Conservation (phyloP, 2,888 invertebrate species). For the Arctia plantaginis region DNA sequence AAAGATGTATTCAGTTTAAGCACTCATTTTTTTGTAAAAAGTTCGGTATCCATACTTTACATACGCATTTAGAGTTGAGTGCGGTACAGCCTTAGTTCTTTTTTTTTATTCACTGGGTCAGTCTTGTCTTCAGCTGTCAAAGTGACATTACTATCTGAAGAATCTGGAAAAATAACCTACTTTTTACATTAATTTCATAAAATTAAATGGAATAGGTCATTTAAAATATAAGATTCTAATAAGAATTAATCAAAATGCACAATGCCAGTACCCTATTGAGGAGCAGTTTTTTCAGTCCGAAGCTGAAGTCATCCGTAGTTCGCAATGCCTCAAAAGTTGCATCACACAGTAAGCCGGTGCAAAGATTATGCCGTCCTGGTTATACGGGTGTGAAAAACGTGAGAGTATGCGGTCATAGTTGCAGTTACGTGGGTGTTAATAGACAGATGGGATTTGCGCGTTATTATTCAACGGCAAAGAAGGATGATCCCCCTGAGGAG, state of each 20-base stretch:
- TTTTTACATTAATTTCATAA: constrained; percentile 33
- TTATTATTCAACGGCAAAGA: constrained; percentile 72
- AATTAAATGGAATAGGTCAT: constrained; percentile 63
- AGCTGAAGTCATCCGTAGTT: constrained; percentile 67
- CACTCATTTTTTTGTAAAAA: too few relatives aligned
- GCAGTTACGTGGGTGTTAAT: constrained; percentile 44
- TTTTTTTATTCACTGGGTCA: background rate
- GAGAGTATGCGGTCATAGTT: constrained; percentile 62
- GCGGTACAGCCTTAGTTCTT: too few relatives aligned
- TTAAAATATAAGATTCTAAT: constrained; percentile 32
- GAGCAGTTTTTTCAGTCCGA: constrained; percentile 70
- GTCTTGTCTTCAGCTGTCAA: background rate
- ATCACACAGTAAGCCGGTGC: constrained; percentile 75
- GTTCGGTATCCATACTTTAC: too few relatives aligned
- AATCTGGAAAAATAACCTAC: constrained; percentile 81
- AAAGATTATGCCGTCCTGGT: constrained; percentile 52
- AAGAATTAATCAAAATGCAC: constrained; percentile 68
- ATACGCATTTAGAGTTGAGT: too few relatives aligned
- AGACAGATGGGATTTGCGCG: constrained; percentile 56
- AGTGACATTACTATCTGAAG: constrained; percentile 57
- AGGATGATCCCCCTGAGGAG: constrained; percentile 76
- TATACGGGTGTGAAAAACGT: constrained; percentile 47
- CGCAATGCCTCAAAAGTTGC: constrained; percentile 79
- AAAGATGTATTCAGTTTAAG: too few relatives aligned
- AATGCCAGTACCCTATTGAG: constrained; percentile 73